Percentiles rank a stretch among this genome's conserved stretches.
phyloP scores from a whole-genome alignment of 1,140 invertebrate species.

The Drosophila triauraria region DNA sequence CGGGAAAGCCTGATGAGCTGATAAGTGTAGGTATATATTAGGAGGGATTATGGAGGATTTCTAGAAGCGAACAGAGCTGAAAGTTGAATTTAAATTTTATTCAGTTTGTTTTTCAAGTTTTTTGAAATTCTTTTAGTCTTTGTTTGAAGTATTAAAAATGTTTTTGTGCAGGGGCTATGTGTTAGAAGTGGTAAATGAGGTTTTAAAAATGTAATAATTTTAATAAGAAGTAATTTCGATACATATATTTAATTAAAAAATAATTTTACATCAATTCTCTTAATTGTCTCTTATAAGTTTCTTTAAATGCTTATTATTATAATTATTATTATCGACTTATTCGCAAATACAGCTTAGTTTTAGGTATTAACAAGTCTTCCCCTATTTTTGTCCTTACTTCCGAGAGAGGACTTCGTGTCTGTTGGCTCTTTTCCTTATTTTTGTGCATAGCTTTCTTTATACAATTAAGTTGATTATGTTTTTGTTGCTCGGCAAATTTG shows the following conservation, averaged over 20 bases:
- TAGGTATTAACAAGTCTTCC: not conserved
- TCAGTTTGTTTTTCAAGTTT: not conserved
- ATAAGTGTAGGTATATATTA: conserved; percentile 15
- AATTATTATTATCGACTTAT: not conserved
- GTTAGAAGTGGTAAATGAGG: no score
- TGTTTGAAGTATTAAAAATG: no score
- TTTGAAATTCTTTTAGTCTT: no score
- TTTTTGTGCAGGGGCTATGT: no score
- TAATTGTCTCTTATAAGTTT: not conserved
- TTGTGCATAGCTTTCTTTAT: conserved; percentile 62
- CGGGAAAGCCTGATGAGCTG: conserved; percentile 31
- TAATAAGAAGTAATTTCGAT: no score
- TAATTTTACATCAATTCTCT: no score
- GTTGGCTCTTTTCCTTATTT: conserved; percentile 8
- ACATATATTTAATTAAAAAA: no score
- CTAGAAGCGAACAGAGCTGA: not conserved
- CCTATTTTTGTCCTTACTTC: not conserved
- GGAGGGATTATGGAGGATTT: not conserved
- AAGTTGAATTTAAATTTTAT: not conserved
- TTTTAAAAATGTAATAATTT: no score
- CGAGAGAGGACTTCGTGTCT: conserved; percentile 3
- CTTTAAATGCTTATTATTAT: not conserved
- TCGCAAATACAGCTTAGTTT: not conserved
- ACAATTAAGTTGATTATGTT: conserved; percentile 83
- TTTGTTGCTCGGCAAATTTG: conserved; percentile 68